Percentiles rank a stretch among this genome's conserved stretches.
These are phyloP conservation scores for Gortyna flavago DNA, from an alignment of 2,888 invertebrate species.

Conservation along the genomic window DNA sequence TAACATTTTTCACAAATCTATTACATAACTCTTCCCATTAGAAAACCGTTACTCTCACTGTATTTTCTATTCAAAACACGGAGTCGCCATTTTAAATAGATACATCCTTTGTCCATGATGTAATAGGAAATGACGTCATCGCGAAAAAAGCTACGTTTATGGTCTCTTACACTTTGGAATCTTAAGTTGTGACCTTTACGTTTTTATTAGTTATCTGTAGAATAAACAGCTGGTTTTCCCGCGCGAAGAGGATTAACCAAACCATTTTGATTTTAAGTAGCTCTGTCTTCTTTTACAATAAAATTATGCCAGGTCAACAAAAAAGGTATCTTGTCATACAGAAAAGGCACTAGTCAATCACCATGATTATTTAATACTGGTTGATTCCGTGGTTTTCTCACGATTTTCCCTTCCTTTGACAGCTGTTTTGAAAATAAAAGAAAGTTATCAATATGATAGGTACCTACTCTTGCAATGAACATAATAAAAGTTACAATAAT, in stretches of 20 bases:
- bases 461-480: neutral
- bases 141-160: slow-evolving; percentile 63
- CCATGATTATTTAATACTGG: neutral
- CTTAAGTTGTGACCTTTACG: slow-evolving; percentile 46
- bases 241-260: neutral
- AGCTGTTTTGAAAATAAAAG: neutral
- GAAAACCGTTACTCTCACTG: slow-evolving; percentile 56
- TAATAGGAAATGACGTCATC: slow-evolving; percentile 66
- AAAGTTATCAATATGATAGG: neutral
- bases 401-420: neutral
- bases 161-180: slow-evolving; percentile 53
- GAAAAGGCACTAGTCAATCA: neutral
- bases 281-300: neutral
- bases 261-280: slow-evolving; percentile 9
- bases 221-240: slow-evolving; percentile 17
- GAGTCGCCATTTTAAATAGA: slow-evolving; percentile 54
- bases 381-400: neutral
- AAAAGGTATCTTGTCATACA: too few species aligned
- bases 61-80: slow-evolving; percentile 55
- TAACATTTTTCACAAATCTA: neutral
- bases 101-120: slow-evolving; percentile 62
- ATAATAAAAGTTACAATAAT: too few species aligned
- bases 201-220: slow-evolving; percentile 16
- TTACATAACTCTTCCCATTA: slow-evolving; percentile 8
- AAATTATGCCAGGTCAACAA: too few species aligned